These are phyloP conservation scores for Tachycineta bicolor DNA, from an alignment of 2,113 vertebrate genomes.

Conservation along the genomic window DNA sequence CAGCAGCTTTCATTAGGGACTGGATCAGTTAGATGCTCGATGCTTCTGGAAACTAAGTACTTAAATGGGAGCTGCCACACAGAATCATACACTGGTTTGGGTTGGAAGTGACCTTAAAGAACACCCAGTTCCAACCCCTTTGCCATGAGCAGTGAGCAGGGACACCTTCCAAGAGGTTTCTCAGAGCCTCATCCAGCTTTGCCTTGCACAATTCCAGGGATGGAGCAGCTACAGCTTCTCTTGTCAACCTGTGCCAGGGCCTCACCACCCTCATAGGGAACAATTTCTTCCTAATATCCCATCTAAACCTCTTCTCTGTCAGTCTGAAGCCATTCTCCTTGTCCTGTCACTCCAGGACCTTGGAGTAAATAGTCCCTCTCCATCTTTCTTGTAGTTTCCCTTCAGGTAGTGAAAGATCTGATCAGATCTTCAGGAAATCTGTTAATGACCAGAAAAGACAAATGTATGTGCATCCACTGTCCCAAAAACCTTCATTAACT, in stretches of 20 bases:
- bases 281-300: neutral
- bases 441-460: neutral
- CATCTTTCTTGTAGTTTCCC: neutral
- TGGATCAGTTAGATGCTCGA: neutral
- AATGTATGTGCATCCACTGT: neutral
- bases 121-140: accelerated
- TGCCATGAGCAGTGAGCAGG: neutral
- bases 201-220: neutral
- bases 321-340: neutral
- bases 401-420: neutral
- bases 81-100: neutral
- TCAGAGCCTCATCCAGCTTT: neutral
- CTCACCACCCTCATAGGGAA: neutral
- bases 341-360: neutral
- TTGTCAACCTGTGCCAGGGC: neutral
- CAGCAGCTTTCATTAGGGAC: neutral
- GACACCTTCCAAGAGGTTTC: neutral
- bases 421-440: neutral
- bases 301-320: neutral
- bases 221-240: neutral
- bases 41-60: neutral
- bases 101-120: neutral
- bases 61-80: neutral
- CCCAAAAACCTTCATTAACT: neutral
- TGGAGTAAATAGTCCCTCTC: neutral